Evolutionary conservation across 2,888 invertebrate genomes (phyloP).

Genomic region (Gordius sp.): DNA sequence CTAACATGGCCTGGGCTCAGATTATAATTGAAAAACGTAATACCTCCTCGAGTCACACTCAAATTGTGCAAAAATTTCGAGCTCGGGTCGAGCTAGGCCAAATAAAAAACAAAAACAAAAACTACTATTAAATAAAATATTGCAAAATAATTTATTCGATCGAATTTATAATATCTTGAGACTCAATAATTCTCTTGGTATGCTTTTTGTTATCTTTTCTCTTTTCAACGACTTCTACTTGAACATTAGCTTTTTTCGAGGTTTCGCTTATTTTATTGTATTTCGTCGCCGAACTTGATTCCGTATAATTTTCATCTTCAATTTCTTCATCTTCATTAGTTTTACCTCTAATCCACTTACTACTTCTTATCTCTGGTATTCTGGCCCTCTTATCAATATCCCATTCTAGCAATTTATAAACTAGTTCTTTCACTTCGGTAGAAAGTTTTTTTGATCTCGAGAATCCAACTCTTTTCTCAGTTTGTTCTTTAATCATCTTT

Average conservation of each 20-base stretch:
- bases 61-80: too few species aligned
- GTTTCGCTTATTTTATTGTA: background rate
- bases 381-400: slow-evolving; percentile 42
- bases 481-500: slow-evolving; percentile 53
- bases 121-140: too few species aligned
- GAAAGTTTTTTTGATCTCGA: slow-evolving; percentile 32
- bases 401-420: slow-evolving; percentile 54
- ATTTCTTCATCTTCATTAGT: background rate
- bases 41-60: too few species aligned
- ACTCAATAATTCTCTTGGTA: too few species aligned
- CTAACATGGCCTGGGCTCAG: too few species aligned
- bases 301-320: background rate
- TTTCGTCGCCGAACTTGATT: background rate
- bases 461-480: slow-evolving; percentile 26
- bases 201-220: too few species aligned
- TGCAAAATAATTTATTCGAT: too few species aligned
- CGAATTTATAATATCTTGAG: too few species aligned
- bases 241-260: background rate
- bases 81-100: too few species aligned
- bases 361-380: background rate
- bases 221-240: too few species aligned
- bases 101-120: too few species aligned
- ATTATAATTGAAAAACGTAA: too few species aligned
- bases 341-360: slow-evolving; percentile 4
- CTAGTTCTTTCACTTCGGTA: slow-evolving; percentile 38